Base-by-base conservation (phyloP, 2,888 invertebrate genomes). In the Uropetala carovei region DNA sequence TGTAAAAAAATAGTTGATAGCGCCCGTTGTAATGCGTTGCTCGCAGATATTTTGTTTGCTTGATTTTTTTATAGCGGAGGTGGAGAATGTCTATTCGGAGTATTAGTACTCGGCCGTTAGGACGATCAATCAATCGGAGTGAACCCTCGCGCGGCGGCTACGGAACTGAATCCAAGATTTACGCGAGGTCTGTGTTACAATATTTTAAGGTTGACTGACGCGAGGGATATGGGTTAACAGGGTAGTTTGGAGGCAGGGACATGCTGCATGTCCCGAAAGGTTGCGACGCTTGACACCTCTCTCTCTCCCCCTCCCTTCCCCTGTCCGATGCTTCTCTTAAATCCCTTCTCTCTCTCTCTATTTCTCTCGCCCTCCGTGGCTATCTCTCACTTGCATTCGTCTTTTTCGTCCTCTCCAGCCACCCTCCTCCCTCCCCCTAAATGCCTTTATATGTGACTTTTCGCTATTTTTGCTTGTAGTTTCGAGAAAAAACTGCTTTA, bases 141-240 rank as follows among this genome's bases (percentile, higher is more conserved):
- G 11, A 18, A 18, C 68, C n/a, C 68, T n/a, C 68, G 68, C 68
- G 68, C n/a, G n/a, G 18, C 16, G 18, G n/a, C n/a, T 5, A 43
- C 43, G 43, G 43, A 68, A 68, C 22, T 22, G 43, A 68, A 68
- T 68, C 68, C 68, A 18, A 68, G 68, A 68, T 68, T 68, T 68
- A 68, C 68, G 68, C 68, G n/a, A 5, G 18, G 68, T 22, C 68
- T 22, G n/a, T 68, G 68, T 68, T 68, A 68, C 68, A 68, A 68
- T 75, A 75, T 75, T 75, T 75, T 27, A 75, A 27, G 75, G 22
- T 27, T 13, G 27, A 75, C 18, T 75, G 75, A 75, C 75, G 22
- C 75, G 68, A 22, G 68, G 68, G 68, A 68, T 68, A 68, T 68
- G 68, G 68, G 68, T 68, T 68, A 68, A 68, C 68, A 68, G 68